phyloP scores from a whole-genome alignment of 2,113 vertebrate genomes.

The Pithys albifrons region DNA sequence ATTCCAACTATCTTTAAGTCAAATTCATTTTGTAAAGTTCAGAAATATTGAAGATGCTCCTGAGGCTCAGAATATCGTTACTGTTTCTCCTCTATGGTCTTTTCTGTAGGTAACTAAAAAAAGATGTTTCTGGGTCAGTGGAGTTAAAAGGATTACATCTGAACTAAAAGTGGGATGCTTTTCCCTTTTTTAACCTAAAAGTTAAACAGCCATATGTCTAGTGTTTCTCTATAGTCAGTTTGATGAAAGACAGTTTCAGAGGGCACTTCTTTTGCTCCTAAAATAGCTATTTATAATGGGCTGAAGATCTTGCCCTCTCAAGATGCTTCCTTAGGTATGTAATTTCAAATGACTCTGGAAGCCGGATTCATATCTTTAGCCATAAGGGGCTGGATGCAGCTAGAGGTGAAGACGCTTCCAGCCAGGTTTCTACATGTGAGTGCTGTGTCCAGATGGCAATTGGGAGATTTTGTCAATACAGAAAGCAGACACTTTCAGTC shows the following conservation, averaged over 20 bases:
- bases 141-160: not conserved
- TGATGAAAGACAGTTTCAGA: not conserved
- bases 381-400: not conserved
- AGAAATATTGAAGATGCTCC: not conserved
- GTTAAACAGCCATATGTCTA: not conserved
- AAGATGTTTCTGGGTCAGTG: not conserved
- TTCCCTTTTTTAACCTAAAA: not conserved
- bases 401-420: not conserved
- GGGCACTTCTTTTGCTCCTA: not conserved
- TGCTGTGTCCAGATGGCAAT: not conserved
- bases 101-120: not conserved
- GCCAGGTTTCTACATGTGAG: not conserved
- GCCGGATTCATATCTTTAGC: not conserved
- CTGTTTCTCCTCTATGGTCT: accelerated
- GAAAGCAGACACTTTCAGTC: not conserved
- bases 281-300: not conserved
- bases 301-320: not conserved
- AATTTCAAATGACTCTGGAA: not conserved
- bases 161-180: not conserved
- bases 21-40: not conserved
- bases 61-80: not conserved
- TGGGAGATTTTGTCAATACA: not conserved
- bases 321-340: not conserved
- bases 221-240: not conserved
- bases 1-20: not conserved